Percentiles rank a stretch among this genome's conserved stretches.
These are phyloP conservation scores for Meloidogyne floridensis DNA, from an alignment of 1,140 invertebrate species.

Conservation along the genomic window DNA sequence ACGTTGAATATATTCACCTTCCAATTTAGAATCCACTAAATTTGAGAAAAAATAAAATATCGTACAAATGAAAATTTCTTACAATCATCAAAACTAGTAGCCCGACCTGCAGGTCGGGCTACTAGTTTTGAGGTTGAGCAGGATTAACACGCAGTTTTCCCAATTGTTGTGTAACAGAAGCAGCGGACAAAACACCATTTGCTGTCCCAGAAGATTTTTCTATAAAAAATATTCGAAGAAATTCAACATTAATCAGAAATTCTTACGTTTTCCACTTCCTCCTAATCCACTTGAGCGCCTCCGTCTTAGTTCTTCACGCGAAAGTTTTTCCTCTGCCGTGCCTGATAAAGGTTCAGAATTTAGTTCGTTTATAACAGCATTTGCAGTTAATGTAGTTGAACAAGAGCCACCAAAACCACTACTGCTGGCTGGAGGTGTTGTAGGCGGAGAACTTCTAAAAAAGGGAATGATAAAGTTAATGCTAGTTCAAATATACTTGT, in stretches of 20 bases:
- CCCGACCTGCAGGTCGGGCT: background rate
- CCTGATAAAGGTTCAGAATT: slow-evolving; percentile 20
- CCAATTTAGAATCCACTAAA: slow-evolving; percentile 71
- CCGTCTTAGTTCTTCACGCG: slow-evolving; percentile 22
- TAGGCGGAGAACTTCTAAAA: slow-evolving; percentile 34
- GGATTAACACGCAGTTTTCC: background rate
- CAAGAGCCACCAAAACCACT: background rate
- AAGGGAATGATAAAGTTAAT: background rate
- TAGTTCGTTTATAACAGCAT: background rate
- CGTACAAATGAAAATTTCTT: background rate
- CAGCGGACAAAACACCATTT: background rate
- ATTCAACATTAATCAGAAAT: too few species aligned
- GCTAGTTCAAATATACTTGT: background rate
- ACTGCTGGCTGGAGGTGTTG: background rate
- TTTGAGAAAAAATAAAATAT: slow-evolving; percentile 2
- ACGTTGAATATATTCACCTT: slow-evolving; percentile 88
- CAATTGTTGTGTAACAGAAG: background rate
- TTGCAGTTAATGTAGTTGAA: slow-evolving; percentile 12
- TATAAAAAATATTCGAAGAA: background rate
- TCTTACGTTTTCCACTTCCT: background rate
- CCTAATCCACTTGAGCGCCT: slow-evolving; percentile 25
- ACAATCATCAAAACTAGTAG: slow-evolving; percentile 30
- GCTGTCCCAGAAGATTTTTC: background rate
- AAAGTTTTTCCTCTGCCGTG: slow-evolving; percentile 23
- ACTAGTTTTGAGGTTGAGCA: background rate